phyloP scores from a whole-genome alignment of 2,797 vertebrate genomes.

The Anas flavirostris region DNA sequence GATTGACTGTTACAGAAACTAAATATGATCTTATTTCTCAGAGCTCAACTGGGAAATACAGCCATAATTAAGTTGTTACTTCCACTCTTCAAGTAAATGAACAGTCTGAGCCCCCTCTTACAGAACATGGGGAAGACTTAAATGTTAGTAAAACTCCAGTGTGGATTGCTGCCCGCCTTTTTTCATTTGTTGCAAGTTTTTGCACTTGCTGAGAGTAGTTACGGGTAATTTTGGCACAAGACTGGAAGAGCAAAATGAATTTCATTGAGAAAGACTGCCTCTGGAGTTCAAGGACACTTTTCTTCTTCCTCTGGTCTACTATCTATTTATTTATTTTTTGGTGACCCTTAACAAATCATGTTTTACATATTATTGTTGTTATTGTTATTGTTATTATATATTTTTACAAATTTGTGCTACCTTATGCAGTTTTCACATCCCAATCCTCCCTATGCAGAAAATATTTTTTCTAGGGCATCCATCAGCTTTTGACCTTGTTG shows the following conservation, averaged over 20 bases:
- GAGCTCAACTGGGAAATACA: background rate
- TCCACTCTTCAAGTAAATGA: background rate
- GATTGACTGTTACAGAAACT: background rate
- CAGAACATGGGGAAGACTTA: background rate
- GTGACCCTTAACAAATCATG: background rate
- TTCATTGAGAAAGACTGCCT: background rate
- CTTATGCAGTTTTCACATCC: background rate
- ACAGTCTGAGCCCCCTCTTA: background rate
- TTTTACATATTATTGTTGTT: background rate
- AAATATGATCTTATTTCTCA: background rate
- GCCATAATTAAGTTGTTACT: background rate
- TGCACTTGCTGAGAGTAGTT: background rate
- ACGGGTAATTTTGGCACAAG: accelerated
- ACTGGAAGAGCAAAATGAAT: background rate
- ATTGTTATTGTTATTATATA: too few species aligned
- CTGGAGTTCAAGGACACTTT: background rate
- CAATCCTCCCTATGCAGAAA: background rate
- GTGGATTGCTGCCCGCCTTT: background rate
- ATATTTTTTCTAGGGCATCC: background rate
- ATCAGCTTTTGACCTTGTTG: background rate
- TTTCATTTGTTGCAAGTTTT: background rate
- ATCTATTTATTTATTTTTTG: background rate
- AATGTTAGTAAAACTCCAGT: background rate
- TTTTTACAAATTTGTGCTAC: background rate
- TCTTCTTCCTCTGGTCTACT: background rate